phyloP scores from a whole-genome alignment of 2,888 invertebrate genomes.

The Oligia strigilis region DNA sequence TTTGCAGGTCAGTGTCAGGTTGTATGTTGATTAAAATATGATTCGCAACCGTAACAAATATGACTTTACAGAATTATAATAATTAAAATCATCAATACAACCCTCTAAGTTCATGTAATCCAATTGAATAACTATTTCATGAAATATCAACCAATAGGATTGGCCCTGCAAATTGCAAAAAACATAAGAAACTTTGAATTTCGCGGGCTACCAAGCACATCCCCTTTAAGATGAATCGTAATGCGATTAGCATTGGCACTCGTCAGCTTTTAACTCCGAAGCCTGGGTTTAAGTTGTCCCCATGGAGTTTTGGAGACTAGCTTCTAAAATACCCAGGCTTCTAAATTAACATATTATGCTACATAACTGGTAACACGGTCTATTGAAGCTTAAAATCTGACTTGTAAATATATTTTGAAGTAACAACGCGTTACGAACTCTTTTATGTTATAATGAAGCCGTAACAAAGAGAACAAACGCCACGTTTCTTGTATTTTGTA shows the following conservation, averaged over 20 bases:
- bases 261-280: not conserved
- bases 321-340: not conserved
- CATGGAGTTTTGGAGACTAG: not conserved
- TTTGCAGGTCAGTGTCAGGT: no score
- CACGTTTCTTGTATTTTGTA: conserved; percentile 39
- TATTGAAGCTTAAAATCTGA: conserved; percentile 12
- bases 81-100: no score
- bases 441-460: conserved; percentile 21
- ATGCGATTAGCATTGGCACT: not conserved
- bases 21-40: no score
- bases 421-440: conserved; percentile 25
- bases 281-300: not conserved
- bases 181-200: no score
- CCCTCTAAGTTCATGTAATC: no score
- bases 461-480: conserved; percentile 41
- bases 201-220: no score
- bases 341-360: not conserved
- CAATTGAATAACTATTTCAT: no score
- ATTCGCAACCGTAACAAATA: no score
- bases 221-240: no score
- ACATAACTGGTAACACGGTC: not conserved
- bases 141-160: no score
- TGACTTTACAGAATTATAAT: no score
- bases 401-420: conserved; percentile 19
- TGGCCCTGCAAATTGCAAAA: no score